Evolutionary conservation across 2,888 invertebrate species (phyloP).

Genomic region (Lasius platythorax): DNA sequence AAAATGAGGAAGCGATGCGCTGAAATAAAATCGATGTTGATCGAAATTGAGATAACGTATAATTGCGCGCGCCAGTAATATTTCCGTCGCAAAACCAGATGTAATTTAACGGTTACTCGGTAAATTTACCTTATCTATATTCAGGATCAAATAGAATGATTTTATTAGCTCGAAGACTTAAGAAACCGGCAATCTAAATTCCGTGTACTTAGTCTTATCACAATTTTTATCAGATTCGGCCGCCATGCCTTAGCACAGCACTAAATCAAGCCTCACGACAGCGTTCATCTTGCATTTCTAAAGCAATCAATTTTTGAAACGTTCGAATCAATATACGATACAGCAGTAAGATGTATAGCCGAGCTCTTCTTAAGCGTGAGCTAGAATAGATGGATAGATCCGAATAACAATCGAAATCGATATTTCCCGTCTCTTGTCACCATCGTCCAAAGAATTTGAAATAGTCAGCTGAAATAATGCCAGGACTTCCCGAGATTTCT

Average conservation of each 20-base stretch:
- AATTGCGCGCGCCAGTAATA: slow-evolving; percentile 3
- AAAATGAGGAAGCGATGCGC: not conserved
- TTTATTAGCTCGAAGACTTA: slow-evolving; percentile 45
- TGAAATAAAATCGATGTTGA: not conserved
- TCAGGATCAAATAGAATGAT: slow-evolving; percentile 61
- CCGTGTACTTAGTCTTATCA: slow-evolving; percentile 13
- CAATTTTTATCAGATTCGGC: slow-evolving; percentile 14
- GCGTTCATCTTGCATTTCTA: not conserved
- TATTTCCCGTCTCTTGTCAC: too few relatives aligned
- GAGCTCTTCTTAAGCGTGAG: too few relatives aligned
- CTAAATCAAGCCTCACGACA: not conserved
- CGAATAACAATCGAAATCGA: too few relatives aligned
- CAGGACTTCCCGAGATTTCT: too few relatives aligned
- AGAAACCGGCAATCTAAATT: not conserved
- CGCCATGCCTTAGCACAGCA: not conserved
- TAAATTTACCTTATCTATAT: slow-evolving; percentile 59
- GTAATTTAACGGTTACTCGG: not conserved
- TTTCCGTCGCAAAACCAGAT: not conserved
- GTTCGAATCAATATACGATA: too few relatives aligned
- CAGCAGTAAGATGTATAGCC: too few relatives aligned
- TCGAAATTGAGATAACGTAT: not conserved
- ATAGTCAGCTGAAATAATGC: too few relatives aligned
- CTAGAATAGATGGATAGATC: too few relatives aligned
- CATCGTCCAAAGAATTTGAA: too few relatives aligned
- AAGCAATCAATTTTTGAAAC: not conserved